Conservation (phyloP, 1,140 invertebrate genomes). For the Melanaphis sacchari region DNA sequence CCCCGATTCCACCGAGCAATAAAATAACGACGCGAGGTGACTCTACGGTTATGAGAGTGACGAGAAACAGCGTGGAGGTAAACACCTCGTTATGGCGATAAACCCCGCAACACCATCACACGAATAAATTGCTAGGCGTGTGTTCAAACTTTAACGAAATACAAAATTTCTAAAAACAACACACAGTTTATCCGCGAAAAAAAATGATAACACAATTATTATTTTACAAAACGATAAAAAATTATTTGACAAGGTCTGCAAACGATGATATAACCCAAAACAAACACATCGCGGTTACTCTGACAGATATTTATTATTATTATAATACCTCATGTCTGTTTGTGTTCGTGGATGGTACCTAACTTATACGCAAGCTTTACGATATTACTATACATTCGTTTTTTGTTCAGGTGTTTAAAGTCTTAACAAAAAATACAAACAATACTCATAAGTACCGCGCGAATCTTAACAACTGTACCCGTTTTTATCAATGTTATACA, state of each 20-base stretch:
- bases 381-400: background rate
- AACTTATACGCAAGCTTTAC: background rate
- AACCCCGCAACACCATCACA: background rate
- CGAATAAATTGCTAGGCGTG: background rate
- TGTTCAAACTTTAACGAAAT: background rate
- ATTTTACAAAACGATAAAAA: background rate
- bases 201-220: background rate
- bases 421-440: background rate
- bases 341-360: background rate
- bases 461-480: background rate
- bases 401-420: background rate
- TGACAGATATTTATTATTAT: background rate
- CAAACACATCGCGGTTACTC: background rate
- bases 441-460: background rate
- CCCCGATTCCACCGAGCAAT: background rate
- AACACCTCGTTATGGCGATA: background rate
- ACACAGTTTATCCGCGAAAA: background rate
- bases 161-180: background rate
- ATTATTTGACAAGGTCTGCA: background rate
- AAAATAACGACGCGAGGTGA: background rate
- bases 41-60: background rate
- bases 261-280: background rate
- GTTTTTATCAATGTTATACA: background rate
- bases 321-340: background rate
- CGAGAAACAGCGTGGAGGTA: background rate